Evolutionary conservation across 2,888 invertebrate species (phyloP), one percentile per base, ranked within the genome.

Genomic region (Argyresthia goedartella): DNA sequence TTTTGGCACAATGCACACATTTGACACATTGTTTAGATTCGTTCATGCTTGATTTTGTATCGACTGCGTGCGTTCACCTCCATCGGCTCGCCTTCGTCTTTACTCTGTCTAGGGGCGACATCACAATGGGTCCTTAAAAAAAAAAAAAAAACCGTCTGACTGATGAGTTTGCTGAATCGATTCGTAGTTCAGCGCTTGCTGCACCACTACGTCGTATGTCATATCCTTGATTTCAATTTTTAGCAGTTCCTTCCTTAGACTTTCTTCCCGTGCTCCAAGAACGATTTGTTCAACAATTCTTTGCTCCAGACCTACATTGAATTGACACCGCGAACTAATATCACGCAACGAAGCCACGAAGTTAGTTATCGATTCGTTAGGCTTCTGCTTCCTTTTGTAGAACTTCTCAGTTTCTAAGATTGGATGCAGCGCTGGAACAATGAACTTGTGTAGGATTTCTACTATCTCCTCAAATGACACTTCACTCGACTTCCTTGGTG

Each of bases 351-450:
- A 7, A 7, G 36, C 36, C 9, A 36, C 36, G 36, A 36, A 52
- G 11, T 14, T 35, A 9, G 46, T 46, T 8, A 36, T 9, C 36
- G 35, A 35, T 50, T 48, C 41, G 15, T 48, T 45, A 34, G 47
- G 13, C 42, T 11, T 14, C 35, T 54, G 46, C 10, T 14, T 52
- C 46, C 47, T 39, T 44, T 52, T 44, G 16, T 52, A 49, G 43
- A 54, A 52, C 16, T 50, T 50, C 16, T 49, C 46, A 1, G 49
- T 52, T 54, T 55, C 47, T 25, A 55, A 42, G 7, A 55, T 47
- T 34, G 55, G 55, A 41, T 53, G 55, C 11, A 52, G 53, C n/a
- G 33, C 51, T 8, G 53, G 53, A 8, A 53, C 16, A 45, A 55
- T 52, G 44, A 53, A 53, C 44, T 53, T 53, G 41, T 53, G 25